Percentiles rank a stretch among this genome's conserved stretches.
Conservation (phyloP, 2,113 vertebrate species). For the Dolichallabes microphthalmus region DNA sequence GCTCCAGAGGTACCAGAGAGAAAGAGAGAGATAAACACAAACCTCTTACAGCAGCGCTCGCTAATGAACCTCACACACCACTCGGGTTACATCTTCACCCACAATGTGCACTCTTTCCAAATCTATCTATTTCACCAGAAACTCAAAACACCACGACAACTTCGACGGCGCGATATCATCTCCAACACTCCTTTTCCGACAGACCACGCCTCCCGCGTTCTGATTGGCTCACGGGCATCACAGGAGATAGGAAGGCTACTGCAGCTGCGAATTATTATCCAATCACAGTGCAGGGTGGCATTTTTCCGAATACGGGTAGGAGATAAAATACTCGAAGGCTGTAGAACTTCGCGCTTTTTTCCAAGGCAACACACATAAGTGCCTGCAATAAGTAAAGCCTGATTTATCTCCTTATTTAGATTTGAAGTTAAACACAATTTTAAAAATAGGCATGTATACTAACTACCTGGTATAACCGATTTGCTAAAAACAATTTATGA, state of each 20-base stretch:
- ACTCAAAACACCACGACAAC: background rate
- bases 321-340: slow-evolving; percentile 20
- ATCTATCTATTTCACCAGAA: too few species aligned
- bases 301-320: slow-evolving; percentile 15
- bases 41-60: background rate
- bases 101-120: background rate
- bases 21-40: background rate
- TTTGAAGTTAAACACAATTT: background rate
- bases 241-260: too few species aligned
- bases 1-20: background rate
- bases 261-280: background rate
- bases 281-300: background rate
- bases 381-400: slow-evolving; percentile 20
- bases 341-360: slow-evolving; percentile 79
- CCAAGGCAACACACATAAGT: slow-evolving; percentile 45
- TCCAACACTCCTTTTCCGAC: slow-evolving; percentile 15
- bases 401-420: background rate
- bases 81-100: slow-evolving; percentile 6
- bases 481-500: background rate
- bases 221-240: background rate
- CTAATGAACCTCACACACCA: background rate
- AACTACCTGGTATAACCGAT: background rate
- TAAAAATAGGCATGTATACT: background rate
- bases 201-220: background rate
- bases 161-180: background rate